A percentile compares a stretch with the other conserved stretches of the same genome.
These are phyloP conservation scores for Gymnoscopelus braueri DNA, from an alignment of 2,797 vertebrate species.

Conservation along the genomic window DNA sequence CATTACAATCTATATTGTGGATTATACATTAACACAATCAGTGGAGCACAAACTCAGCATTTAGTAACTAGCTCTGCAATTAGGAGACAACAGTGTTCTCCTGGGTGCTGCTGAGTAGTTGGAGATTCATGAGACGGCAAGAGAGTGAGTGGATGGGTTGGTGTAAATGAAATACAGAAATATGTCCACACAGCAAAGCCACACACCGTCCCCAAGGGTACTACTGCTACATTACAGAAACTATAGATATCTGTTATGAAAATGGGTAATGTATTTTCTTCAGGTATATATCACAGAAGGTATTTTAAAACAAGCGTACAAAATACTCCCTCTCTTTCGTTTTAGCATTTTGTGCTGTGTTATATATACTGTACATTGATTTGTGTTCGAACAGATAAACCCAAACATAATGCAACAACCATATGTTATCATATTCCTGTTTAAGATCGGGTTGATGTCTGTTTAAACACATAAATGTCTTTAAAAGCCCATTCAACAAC, in stretches of 20 bases:
- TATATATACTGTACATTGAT: too few species aligned
- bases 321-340: too few species aligned
- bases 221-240: conserved; percentile 32
- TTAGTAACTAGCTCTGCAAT: conserved; percentile 63
- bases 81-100: conserved; percentile 54
- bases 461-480: conserved; percentile 34
- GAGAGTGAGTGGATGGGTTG: conserved; percentile 21
- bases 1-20: conserved; percentile 21
- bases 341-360: too few species aligned
- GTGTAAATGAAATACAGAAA: conserved; percentile 38
- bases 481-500: conserved; percentile 47
- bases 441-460: conserved; percentile 6
- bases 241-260: conserved; percentile 39
- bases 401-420: too few species aligned
- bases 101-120: conserved; percentile 48
- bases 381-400: too few species aligned
- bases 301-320: background rate
- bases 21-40: conserved; percentile 43
- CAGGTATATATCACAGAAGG: conserved; percentile 24
- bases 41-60: conserved; percentile 49
- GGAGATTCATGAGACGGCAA: conserved; percentile 55
- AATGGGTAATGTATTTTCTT: conserved; percentile 16
- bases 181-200: conserved; percentile 23
- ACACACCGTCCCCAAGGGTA: conserved; percentile 40
- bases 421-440: conserved; percentile 8